Conservation (phyloP, 2,888 invertebrate species). For the Machimus rusticus region DNA sequence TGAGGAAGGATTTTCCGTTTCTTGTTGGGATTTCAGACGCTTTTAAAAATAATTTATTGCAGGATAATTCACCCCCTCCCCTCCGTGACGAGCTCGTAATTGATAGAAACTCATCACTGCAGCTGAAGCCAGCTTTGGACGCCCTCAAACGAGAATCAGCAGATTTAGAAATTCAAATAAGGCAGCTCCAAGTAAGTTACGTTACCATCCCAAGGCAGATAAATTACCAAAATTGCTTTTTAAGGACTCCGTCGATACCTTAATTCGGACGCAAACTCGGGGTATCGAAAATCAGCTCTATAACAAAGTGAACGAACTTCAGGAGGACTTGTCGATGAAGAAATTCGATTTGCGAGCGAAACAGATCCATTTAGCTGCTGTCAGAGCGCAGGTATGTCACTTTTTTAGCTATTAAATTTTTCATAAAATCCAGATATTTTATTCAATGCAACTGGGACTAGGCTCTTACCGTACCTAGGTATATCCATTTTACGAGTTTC, state of each 20-base stretch:
- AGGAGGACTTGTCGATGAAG: constrained; percentile 94
- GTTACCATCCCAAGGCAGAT: neutral
- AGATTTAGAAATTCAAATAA: constrained; percentile 86
- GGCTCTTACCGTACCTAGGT: neutral
- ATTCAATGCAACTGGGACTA: neutral
- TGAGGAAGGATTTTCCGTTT: constrained; percentile 55
- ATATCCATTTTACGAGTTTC: neutral
- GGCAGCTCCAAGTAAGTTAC: constrained; percentile 72
- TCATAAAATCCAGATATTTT: neutral
- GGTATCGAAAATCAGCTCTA: constrained; percentile 82
- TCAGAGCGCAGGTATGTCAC: constrained; percentile 85
- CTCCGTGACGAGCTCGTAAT: constrained; percentile 85
- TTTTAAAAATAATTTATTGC: constrained; percentile 40
- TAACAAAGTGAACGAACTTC: constrained; percentile 93
- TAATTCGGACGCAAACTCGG: constrained; percentile 80
- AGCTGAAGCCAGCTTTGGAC: constrained; percentile 77
- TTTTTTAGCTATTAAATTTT: neutral
- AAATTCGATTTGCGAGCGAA: constrained; percentile 92
- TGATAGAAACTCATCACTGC: constrained; percentile 76
- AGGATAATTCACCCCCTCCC: constrained; percentile 77
- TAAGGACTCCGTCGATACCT: constrained; percentile 82
- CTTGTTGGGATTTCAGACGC: neutral
- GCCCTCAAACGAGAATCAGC: constrained; percentile 82
- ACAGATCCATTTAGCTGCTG: constrained; percentile 87
- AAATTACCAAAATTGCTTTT: neutral